Base-by-base conservation (phyloP, 2,888 invertebrate species). In the Trissolcus brochymenae region DNA sequence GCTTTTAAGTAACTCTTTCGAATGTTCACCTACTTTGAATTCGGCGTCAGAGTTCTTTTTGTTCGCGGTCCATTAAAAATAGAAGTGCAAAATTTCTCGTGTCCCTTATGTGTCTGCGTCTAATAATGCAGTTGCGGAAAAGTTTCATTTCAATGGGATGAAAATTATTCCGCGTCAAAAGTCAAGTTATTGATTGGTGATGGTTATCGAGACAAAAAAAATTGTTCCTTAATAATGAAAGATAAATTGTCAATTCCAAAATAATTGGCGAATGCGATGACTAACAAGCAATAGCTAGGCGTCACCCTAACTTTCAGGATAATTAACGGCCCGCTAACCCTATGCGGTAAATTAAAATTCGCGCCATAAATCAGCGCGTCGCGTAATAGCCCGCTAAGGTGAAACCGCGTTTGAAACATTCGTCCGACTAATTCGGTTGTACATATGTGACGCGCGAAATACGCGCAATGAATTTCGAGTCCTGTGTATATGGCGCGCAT, bases 331-430 rank as follows among this genome's bases (percentile, higher is more conserved):
- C 50, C 53, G 51, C 53, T 43, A 51, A 59, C 53, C 17, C 53
- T 43, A 60, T 29, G 54, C 16, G 17, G 21, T 53, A 62, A 64
- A 72, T 64, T 59, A 73, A 73, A 65, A 65, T 65, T 43, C 62
- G 19, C 41, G 25, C 11, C 21, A 56, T 57, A 64, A 71, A 71
- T 71, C 57, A 64, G 29, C 49, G 19, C 50, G 40, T 35, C 46
- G 59, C 19, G 49, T 53, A 43, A 64, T 57, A 54, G 25, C 17
- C 16, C 53, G 21, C 50, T 43, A 57, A 66, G 51, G 54, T 60
- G 54, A 54, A 68, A 50, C 49, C 54, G 49, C 49, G 60, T 41
- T 43, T 68, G 46, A 60, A 60, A 60, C 49, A 68, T 68, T 66
- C 51, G 14, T 41, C 40, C 17, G 51, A 50, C 43, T 67, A 59